These are phyloP conservation scores for Eupithecia vulgata DNA, from an alignment of 2,888 invertebrate species.

Conservation along the genomic window DNA sequence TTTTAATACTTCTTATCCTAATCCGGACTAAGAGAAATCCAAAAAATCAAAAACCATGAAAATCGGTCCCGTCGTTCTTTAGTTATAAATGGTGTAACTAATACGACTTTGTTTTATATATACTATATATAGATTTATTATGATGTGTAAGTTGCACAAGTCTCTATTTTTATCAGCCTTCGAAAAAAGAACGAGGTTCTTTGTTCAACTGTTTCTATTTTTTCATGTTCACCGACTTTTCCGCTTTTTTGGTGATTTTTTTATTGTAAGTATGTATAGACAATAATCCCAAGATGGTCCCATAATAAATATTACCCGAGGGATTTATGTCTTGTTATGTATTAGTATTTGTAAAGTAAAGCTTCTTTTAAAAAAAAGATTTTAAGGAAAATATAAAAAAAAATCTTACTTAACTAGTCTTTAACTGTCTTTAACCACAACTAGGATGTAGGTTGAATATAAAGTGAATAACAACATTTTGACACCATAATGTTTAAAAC, in stretches of 20 bases:
- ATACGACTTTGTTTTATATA: too few species aligned
- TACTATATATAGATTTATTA: too few species aligned
- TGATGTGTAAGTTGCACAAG: background rate
- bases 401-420: background rate
- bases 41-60: too few species aligned
- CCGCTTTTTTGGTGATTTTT: background rate
- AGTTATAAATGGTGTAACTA: too few species aligned
- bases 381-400: background rate
- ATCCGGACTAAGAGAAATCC: too few species aligned
- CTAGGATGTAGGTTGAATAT: background rate
- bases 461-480: background rate
- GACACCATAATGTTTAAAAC: slow-evolving; percentile 5
- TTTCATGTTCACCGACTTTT: background rate
- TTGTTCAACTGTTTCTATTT: background rate
- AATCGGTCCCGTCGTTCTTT: too few species aligned
- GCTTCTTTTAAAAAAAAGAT: too few species aligned
- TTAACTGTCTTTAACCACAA: too few species aligned
- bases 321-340: too few species aligned
- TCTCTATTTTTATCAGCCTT: background rate
- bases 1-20: too few species aligned
- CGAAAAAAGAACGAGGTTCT: too few species aligned
- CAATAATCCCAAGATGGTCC: background rate
- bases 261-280: background rate
- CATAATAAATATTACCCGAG: background rate
- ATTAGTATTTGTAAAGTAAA: too few species aligned